Evolutionary conservation across 2,888 invertebrate genomes (phyloP).

Genomic region (Ecliptopera silaceata): DNA sequence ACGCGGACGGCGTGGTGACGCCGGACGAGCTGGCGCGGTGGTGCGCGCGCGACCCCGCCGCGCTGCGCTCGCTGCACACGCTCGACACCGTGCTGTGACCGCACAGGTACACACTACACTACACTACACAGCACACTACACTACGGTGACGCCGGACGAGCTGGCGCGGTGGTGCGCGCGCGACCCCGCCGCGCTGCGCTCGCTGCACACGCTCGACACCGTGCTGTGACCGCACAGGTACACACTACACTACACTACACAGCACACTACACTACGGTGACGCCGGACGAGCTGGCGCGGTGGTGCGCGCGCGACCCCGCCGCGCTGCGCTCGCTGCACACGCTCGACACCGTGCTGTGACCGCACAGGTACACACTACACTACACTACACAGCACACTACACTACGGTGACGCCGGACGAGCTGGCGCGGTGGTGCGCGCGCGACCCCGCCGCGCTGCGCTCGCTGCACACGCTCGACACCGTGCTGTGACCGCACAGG

Average conservation of each 20-base stretch:
- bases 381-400: no score
- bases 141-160: slow-evolving; percentile 69
- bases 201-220: slow-evolving; percentile 9
- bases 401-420: slow-evolving; percentile 53
- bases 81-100: slow-evolving; percentile 49
- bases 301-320: slow-evolving; percentile 19
- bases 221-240: slow-evolving; percentile 50
- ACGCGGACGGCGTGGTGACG: slow-evolving; percentile 86
- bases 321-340: slow-evolving; percentile 31
- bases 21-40: slow-evolving; percentile 84
- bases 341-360: slow-evolving; percentile 43
- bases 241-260: no score
- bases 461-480: slow-evolving; percentile 15
- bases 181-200: slow-evolving; percentile 35
- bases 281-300: slow-evolving; percentile 84
- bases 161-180: slow-evolving; percentile 76
- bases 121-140: no score
- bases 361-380: slow-evolving; percentile 39
- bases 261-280: no score
- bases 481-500: slow-evolving; percentile 50
- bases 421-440: slow-evolving; percentile 82
- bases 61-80: slow-evolving; percentile 29
- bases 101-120: slow-evolving; percentile 7
- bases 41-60: slow-evolving; percentile 23
- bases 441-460: slow-evolving; percentile 33